phyloP scores from a whole-genome alignment of 2,888 invertebrate genomes.

The Chymomyza fuscimana region DNA sequence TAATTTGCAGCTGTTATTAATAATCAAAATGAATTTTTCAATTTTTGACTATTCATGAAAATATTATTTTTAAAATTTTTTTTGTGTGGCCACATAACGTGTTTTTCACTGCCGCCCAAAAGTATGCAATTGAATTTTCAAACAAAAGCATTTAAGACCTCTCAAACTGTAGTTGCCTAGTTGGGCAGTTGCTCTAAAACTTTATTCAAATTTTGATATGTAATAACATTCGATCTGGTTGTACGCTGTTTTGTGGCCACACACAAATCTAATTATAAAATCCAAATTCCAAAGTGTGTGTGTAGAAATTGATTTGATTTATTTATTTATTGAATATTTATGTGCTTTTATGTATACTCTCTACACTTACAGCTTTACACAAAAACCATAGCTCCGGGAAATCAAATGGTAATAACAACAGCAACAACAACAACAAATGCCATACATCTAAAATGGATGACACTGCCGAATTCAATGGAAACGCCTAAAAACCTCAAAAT shows the following conservation, averaged over 20 bases:
- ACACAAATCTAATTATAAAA: slow-evolving; percentile 70
- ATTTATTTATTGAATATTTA: slow-evolving; percentile 55
- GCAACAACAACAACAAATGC: neutral
- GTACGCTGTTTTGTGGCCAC: neutral
- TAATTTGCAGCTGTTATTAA: neutral
- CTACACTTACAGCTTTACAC: slow-evolving; percentile 42
- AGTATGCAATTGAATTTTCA: no score
- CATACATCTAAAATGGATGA: neutral
- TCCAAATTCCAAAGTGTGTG: slow-evolving; percentile 36
- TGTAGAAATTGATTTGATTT: slow-evolving; percentile 64
- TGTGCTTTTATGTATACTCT: slow-evolving; percentile 36
- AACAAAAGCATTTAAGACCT: no score
- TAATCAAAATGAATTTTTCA: neutral
- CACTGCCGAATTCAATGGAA: neutral
- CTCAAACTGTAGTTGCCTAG: no score
- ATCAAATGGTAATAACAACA: neutral
- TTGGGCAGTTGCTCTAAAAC: no score
- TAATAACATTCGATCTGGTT: no score
- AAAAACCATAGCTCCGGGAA: neutral
- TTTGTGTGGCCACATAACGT: no score
- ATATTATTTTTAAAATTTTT: no score
- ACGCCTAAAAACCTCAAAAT: slow-evolving; percentile 12
- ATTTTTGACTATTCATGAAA: neutral
- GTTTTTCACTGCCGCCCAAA: no score
- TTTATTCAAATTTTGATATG: no score